Percentiles rank a stretch among this genome's conserved stretches.
These are phyloP conservation scores for Dicentrarchus labrax DNA, from an alignment of 2,113 vertebrate genomes.

Conservation along the genomic window DNA sequence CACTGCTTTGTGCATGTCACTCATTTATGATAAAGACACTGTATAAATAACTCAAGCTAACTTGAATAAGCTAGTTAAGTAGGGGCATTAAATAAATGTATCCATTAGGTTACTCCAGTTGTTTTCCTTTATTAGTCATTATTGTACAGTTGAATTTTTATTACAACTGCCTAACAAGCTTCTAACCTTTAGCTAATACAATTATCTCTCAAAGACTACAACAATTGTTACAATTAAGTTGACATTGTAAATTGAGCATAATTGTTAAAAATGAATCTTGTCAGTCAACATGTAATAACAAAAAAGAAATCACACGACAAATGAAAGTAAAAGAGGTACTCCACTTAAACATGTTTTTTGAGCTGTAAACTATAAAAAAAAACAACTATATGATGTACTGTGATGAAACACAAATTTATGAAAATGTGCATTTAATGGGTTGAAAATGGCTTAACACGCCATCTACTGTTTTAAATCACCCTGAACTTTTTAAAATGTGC, in stretches of 20 bases:
- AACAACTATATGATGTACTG: too few relatives aligned
- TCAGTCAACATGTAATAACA: too few relatives aligned
- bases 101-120: not conserved
- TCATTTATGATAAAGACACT: slow-evolving; percentile 13
- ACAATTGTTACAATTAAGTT: not conserved
- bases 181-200: too few relatives aligned
- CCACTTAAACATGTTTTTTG: too few relatives aligned
- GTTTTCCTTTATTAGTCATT: not conserved
- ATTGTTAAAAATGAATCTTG: not conserved
- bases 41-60: slow-evolving; percentile 18
- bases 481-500: too few relatives aligned
- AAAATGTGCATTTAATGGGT: too few relatives aligned
- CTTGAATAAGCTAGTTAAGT: not conserved
- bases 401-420: too few relatives aligned
- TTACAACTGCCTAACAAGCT: too few relatives aligned
- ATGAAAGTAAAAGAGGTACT: not conserved
- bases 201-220: not conserved
- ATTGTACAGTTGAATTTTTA: not conserved
- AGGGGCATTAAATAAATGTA: not conserved
- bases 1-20: slow-evolving; percentile 18
- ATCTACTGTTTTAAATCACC: too few relatives aligned
- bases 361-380: too few relatives aligned
- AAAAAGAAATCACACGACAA: not conserved
- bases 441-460: too few relatives aligned
- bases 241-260: not conserved